phyloP scores from a whole-genome alignment of 2,113 vertebrate genomes.

The Rhodinocichla rosea region DNA sequence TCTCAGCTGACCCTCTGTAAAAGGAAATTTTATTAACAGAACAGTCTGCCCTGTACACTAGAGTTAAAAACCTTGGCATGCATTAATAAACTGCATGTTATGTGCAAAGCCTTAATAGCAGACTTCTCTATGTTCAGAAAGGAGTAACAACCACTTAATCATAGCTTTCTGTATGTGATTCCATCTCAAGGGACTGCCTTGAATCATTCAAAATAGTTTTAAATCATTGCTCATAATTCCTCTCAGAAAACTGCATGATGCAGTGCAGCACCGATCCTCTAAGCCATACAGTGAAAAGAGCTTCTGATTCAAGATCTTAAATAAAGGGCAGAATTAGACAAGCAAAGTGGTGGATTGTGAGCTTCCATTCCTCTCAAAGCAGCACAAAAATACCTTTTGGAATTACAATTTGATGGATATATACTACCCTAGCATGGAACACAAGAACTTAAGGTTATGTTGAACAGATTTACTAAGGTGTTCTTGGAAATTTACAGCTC shows the following conservation, averaged over 20 bases:
- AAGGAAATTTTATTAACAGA: constrained; percentile 25
- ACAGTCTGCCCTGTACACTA: background rate
- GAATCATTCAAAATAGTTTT: background rate
- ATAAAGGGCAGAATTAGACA: constrained; percentile 14
- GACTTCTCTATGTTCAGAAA: background rate
- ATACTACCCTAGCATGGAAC: background rate
- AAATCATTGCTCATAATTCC: background rate
- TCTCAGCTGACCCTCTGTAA: constrained; percentile 91
- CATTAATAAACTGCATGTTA: background rate
- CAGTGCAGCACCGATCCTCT: background rate
- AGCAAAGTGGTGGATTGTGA: background rate
- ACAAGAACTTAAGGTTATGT: constrained; percentile 16
- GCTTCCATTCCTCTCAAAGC: background rate
- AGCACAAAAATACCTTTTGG: background rate
- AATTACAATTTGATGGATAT: constrained; percentile 14
- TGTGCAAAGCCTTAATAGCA: background rate
- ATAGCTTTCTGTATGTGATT: background rate
- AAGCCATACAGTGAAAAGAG: background rate
- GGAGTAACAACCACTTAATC: background rate
- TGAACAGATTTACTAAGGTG: constrained; percentile 50
- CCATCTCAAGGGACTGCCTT: background rate
- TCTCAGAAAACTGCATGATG: background rate
- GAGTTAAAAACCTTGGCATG: background rate
- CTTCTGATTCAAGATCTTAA: background rate
- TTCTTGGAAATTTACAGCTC: constrained; percentile 65